Percentiles rank a stretch among this genome's conserved stretches.
Conservation (phyloP, 2,113 vertebrate genomes). For the Notarius quadriscutis region DNA sequence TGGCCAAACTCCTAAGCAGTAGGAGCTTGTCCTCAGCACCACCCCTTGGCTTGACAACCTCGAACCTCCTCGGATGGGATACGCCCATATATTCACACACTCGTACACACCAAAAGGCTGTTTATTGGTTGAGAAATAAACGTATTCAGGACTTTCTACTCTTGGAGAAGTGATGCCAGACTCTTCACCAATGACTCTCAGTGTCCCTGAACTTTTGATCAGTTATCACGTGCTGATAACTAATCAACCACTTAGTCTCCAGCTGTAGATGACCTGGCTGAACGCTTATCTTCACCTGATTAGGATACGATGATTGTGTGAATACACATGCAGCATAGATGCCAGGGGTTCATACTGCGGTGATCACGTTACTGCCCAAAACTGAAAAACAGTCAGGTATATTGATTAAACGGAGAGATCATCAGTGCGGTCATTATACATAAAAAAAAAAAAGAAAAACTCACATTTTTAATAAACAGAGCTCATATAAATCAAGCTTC, state of each 20-base stretch:
- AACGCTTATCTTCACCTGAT: neutral
- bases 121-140: neutral
- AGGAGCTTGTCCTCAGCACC: too few species aligned
- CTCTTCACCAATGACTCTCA: neutral
- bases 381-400: neutral
- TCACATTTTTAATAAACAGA: too few species aligned
- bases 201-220: slow-evolving; percentile 37
- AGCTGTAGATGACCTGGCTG: neutral
- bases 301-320: neutral
- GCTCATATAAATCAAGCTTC: neutral
- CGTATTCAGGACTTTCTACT: neutral
- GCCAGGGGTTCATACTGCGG: neutral
- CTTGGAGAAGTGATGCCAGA: neutral
- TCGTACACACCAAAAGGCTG: neutral
- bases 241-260: slow-evolving; percentile 7
- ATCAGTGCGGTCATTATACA: too few species aligned
- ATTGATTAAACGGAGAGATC: neutral
- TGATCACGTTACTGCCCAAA: neutral
- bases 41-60: too few species aligned
- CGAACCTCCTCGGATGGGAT: neutral
- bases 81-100: neutral
- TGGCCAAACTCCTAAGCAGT: too few species aligned
- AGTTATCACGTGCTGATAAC: slow-evolving; percentile 6
- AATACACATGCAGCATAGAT: neutral
- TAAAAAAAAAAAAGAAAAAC: neutral